Evolutionary conservation across 2,797 vertebrate genomes (phyloP), one percentile per base, ranked within the genome.

Genomic region (Smutsia gigantea): DNA sequence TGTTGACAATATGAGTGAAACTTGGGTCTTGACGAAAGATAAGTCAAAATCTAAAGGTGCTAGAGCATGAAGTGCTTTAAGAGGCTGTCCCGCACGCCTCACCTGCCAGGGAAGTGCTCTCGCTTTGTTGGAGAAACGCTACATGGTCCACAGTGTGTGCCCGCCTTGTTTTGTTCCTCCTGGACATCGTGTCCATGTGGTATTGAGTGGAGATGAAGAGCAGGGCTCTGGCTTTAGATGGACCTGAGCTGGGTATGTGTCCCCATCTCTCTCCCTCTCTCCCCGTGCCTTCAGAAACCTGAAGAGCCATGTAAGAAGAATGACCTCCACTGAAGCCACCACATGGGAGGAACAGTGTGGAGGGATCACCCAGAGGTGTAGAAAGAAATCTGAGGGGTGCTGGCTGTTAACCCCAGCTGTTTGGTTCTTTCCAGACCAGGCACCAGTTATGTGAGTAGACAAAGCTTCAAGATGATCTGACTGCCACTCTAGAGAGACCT

Each of bases 101-200:
- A 3, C 37, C 72, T n/a, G 57, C 34, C 25, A 59, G 46, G 53
- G 74, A 66, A 27, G 27, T 63, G 6, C 39, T 18, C 0, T 1
- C 51, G 68, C 15, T 69, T 94, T 86, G 66, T 9, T 72, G 86
- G 75, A 93, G 89, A 82, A 92, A 82, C 27, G 42, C 27, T 25
- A 0, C 19, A 11, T 0, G 5, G 14, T 34, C 31, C 51, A 27
- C 7, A 12, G 23, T 14, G 19, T n/a, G 23, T 5, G 19, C 37
- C 19, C 10, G 8, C 17, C 29, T 64, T 53, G 12, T 25, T 66
- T 91, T 87, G 12, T 31, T 49, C 13, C 21, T 63, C 46, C 29
- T 61, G 25, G 21, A 21, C 2, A 39, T 31, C 18, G 39, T 21
- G 31, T 34, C 25, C 21, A 2, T 13, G 23, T n/a, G 42, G 34